Evolutionary conservation across 2,797 vertebrate species (phyloP), one percentile per base, ranked within the genome.

Genomic region (Selene dorsalis): DNA sequence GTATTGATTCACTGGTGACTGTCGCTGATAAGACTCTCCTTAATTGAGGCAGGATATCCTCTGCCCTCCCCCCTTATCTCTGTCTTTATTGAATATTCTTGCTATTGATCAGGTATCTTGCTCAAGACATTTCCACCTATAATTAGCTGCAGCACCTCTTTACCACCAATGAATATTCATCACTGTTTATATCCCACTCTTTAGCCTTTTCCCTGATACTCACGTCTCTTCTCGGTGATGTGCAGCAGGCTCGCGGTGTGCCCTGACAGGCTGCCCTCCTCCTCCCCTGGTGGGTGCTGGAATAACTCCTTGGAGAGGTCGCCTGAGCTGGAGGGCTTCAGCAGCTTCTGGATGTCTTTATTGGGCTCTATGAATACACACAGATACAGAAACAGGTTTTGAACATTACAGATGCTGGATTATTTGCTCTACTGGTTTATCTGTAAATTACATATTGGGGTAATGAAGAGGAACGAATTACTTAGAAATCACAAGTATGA

Each of bases 181-280:
- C 52, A 41, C 18, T 48, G 10, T 41, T 69, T 48, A 45, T 66
- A 10, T 6, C 14, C 35, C 39, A 39, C 8, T 26, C 18, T 48
- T 48, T 13, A 11, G 60, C 41, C 0, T 24, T 60, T 52, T 69
- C 28, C 6, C 48, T 52, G 17, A 0, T 89, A 97, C 97, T 97
- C 90, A 97, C 97, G 97, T 93, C 97, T 94, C 87, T 96, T 95
- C 88, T 98, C 97, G 0, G 95, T 93, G 88, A 99, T 96, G 89
- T 98, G 97, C 89, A 99, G 95, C 82, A 98, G 94, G 53, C 97
- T 94, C 0, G 96, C 93, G 1, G 93, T 96, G 82, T 96, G 96
- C 60, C 95, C 93, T 0, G 94, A 94, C 82, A 95, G 87, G 53
- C 95, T 91, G 0, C 90, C 90, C 75, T 95, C 96, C 79, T 96